phyloP scores from a whole-genome alignment of 2,797 vertebrate species.

The Acestrorhynchus altus region DNA sequence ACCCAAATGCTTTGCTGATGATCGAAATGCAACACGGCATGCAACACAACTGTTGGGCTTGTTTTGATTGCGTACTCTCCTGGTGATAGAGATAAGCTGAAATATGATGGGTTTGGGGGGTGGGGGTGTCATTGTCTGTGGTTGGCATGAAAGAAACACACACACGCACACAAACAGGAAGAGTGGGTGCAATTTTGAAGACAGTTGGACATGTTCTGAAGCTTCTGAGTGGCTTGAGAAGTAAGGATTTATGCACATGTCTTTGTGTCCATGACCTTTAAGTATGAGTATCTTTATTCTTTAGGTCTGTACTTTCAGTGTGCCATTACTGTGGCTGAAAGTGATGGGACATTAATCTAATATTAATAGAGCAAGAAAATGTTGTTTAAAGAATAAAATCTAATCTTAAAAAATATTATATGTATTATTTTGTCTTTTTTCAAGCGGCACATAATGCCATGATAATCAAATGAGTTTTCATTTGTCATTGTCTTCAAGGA shows the following conservation, averaged over 20 bases:
- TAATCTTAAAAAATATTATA: background rate
- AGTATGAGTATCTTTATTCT: conserved; percentile 11
- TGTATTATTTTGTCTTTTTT: background rate
- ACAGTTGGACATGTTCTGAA: conserved; percentile 1
- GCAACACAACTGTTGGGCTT: conserved; percentile 26
- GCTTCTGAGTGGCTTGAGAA: conserved; percentile 9
- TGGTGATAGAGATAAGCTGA: conserved; percentile 40
- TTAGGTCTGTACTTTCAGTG: background rate
- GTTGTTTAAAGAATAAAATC: background rate
- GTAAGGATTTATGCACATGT: background rate
- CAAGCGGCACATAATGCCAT: background rate
- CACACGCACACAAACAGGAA: background rate
- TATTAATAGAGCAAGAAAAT: background rate
- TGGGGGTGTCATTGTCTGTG: background rate
- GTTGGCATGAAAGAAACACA: background rate
- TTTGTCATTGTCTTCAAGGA: background rate
- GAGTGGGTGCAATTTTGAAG: background rate
- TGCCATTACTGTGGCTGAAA: background rate
- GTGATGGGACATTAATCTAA: background rate
- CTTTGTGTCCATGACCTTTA: conserved; percentile 31
- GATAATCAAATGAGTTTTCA: background rate
- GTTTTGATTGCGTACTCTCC: conserved; percentile 32
- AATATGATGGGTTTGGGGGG: conserved; percentile 17
- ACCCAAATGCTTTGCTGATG: conserved; percentile 38
- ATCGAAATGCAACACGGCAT: background rate